Evolutionary conservation across 2,797 vertebrate genomes (phyloP).

Genomic region (Rousettus madagascariensis): DNA sequence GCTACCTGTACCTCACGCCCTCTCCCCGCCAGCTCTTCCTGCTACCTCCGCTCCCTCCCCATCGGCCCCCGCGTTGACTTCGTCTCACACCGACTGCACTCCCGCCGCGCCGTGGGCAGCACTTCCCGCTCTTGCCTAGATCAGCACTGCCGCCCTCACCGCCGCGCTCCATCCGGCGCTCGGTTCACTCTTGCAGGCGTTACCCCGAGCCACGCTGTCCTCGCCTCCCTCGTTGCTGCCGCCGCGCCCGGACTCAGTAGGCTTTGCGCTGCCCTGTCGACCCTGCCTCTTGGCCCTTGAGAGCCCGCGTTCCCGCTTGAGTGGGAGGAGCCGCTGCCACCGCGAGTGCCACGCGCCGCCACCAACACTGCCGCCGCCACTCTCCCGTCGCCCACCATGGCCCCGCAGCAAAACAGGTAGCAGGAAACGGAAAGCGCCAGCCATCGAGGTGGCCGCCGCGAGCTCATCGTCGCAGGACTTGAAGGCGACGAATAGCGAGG

Average conservation of each 20-base stretch:
- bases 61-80: neutral
- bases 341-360: neutral
- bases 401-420: constrained; percentile 57
- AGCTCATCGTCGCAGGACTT: neutral
- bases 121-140: constrained; percentile 10
- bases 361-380: neutral
- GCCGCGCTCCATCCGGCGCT: fast-evolving
- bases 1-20: neutral
- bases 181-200: neutral
- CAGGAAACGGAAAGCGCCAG: constrained; percentile 49
- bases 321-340: neutral
- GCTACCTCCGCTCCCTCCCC: neutral
- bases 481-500: neutral
- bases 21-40: neutral
- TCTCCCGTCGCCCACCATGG: neutral
- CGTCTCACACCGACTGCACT: neutral
- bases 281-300: neutral
- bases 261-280: neutral
- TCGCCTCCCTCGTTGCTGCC: neutral
- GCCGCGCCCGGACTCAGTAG: fast-evolving
- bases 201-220: neutral
- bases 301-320: neutral
- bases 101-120: neutral
- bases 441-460: neutral
- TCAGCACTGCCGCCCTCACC: neutral